These are phyloP conservation scores for Antechinus stuartii DNA, from an alignment of 2,113 vertebrate species.

Conservation along the genomic window DNA sequence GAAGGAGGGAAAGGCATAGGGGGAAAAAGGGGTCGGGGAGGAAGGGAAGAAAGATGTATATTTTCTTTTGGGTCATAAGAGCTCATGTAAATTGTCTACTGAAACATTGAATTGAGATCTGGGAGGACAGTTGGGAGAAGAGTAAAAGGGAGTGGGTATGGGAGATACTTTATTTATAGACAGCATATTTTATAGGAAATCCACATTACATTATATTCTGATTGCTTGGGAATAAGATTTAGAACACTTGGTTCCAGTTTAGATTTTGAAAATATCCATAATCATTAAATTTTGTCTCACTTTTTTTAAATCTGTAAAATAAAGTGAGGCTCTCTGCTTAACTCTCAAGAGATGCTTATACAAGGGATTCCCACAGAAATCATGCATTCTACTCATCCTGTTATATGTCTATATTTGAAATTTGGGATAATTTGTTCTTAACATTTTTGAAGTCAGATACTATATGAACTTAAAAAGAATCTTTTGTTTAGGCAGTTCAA, in stretches of 20 bases:
- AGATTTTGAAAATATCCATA: not conserved
- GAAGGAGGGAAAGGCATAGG: too few relatives aligned
- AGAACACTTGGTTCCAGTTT: not conserved
- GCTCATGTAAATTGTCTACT: not conserved
- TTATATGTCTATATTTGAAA: not conserved
- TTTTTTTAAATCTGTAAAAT: conserved; percentile 6
- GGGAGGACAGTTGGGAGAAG: not conserved
- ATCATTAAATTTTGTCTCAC: not conserved
- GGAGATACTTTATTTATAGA: not conserved
- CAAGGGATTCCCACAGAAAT: not conserved
- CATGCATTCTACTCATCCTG: not conserved
- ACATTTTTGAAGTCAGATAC: conserved; percentile 21
- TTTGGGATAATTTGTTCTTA: conserved; percentile 1
- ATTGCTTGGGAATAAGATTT: not conserved
- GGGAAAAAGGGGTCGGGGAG: accelerated
- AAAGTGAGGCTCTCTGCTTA: not conserved
- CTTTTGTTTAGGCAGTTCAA: conserved; percentile 91
- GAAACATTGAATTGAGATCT: not conserved
- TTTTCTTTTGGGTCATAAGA: not conserved
- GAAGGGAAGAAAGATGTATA: not conserved
- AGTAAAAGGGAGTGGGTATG: not conserved
- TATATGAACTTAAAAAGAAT: not conserved
- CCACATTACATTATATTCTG: not conserved
- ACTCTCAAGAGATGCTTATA: not conserved
- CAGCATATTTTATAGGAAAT: not conserved